Evolutionary conservation across 2,888 invertebrate genomes (phyloP).

Genomic region (Cosmopolites sordidus): DNA sequence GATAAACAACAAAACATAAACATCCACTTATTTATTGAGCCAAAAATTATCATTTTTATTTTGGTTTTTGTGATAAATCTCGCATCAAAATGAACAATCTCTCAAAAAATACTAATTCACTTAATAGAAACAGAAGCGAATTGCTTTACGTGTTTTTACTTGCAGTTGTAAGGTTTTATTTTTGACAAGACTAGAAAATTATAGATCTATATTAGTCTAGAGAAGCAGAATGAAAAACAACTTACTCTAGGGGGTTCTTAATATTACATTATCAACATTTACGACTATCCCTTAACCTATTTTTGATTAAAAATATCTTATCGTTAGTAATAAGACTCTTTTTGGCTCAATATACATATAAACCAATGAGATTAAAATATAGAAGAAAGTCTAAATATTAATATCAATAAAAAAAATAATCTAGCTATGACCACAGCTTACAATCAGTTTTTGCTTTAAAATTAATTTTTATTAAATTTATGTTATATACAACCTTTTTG

Average conservation of each 20-base stretch:
- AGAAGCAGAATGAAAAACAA: background rate
- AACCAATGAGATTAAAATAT: background rate
- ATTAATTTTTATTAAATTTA: too few relatives aligned
- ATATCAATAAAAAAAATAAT: background rate
- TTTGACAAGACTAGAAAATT: background rate
- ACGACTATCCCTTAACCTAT: conserved; percentile 9
- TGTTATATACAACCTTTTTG: too few relatives aligned
- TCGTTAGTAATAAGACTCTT: conserved; percentile 10
- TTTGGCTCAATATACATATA: conserved; percentile 10
- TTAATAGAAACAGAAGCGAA: too few relatives aligned
- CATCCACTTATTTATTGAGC: too few relatives aligned
- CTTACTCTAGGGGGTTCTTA: too few relatives aligned
- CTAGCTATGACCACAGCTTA: background rate
- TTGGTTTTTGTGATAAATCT: too few relatives aligned
- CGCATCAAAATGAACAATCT: too few relatives aligned
- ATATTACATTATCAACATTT: conserved; percentile 4
- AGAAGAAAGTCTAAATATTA: background rate
- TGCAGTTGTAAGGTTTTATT: too few relatives aligned
- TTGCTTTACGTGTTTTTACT: too few relatives aligned
- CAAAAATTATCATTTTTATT: too few relatives aligned
- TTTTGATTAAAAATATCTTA: conserved; percentile 12
- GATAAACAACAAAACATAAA: too few relatives aligned
- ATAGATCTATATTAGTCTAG: background rate
- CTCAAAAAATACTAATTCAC: too few relatives aligned
- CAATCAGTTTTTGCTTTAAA: background rate